Evolutionary conservation across 1,140 invertebrate species (phyloP), one percentile per base, ranked within the genome.

Genomic region (Atta texana): DNA sequence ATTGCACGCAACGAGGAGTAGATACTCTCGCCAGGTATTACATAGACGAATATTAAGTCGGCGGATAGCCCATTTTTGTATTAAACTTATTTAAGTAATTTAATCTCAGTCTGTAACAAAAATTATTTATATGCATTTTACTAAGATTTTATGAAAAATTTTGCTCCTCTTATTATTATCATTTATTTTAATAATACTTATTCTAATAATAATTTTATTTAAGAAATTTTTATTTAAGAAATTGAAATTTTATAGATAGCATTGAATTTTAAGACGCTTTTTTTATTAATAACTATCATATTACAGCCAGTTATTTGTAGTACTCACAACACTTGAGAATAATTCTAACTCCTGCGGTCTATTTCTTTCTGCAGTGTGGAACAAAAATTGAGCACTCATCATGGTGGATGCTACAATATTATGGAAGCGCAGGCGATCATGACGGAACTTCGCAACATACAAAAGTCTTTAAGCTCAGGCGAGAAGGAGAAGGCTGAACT

Each of bases 351-450:
- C 12, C 4, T 21, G 4, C 6, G 14, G 24, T 53, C 14, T 24
- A 16, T 10, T 72, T 44, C 8, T 28, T 57, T 68, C 6, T 3
- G 12, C 94, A 98, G 98, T 92, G 98, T 99, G 75, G 98, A 99
- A 94, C 97, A 98, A 95, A 99, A 99, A 96, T 95, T 99, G 88
- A 97, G 96, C 93, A 97, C 97, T 18, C 97, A 97, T 89, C 96
- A 98, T 92, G 97, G 97, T 68, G 97, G 97, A 72, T 98, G 97
- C 92, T 99, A 99, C 94, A 99, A 98, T 93, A 97, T 99, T 82
- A 97, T 97, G 24, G 98, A 99, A 95, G 98, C 98, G 0, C 98
- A 99, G 94, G 98, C 98, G 3, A 99, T 99, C 68, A 97, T 99
- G 96, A 97, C 97, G 21, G 98, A 99, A 94, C 96, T 99, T 72